Percentiles rank a stretch among this genome's conserved stretches.
phyloP scores from a whole-genome alignment of 1,140 invertebrate genomes.

The Drosophila teissieri region DNA sequence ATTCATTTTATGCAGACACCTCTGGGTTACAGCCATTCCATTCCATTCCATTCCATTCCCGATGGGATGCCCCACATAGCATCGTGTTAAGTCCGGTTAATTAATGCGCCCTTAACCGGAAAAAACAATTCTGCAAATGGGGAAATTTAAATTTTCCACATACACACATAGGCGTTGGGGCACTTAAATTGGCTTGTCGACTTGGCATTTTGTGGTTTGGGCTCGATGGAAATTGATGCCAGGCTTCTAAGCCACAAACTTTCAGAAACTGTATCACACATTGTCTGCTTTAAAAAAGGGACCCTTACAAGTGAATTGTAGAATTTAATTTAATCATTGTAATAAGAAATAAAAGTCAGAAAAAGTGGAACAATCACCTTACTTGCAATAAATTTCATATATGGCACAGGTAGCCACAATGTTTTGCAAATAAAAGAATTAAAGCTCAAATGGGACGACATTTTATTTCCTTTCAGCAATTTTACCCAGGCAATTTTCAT shows the following conservation, averaged over 20 bases:
- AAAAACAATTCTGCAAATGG: slow-evolving; percentile 33
- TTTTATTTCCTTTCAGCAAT: neutral
- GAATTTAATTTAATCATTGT: no score
- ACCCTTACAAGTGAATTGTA: no score
- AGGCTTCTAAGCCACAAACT: slow-evolving; percentile 2
- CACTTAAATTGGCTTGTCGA: slow-evolving; percentile 32
- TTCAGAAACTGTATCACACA: neutral
- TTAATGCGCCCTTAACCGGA: slow-evolving; percentile 57
- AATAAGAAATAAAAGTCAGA: neutral
- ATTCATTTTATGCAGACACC: slow-evolving; percentile 72
- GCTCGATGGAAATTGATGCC: neutral
- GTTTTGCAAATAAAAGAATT: neutral
- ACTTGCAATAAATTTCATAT: neutral
- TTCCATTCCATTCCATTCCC: slow-evolving; percentile 19
- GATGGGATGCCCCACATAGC: slow-evolving; percentile 44
- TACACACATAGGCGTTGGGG: slow-evolving; percentile 15
- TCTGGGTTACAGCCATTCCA: slow-evolving; percentile 30
- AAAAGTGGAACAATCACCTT: neutral
- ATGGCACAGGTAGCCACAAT: neutral
- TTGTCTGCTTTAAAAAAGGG: neutral
- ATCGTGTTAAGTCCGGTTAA: slow-evolving; percentile 69
- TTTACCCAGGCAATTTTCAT: neutral
- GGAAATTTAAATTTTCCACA: slow-evolving; percentile 53
- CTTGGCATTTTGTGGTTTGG: slow-evolving; percentile 26
- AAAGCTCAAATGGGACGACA: neutral